Evolutionary conservation across 2,113 vertebrate genomes (phyloP).

Genomic region (Pandion haliaetus): DNA sequence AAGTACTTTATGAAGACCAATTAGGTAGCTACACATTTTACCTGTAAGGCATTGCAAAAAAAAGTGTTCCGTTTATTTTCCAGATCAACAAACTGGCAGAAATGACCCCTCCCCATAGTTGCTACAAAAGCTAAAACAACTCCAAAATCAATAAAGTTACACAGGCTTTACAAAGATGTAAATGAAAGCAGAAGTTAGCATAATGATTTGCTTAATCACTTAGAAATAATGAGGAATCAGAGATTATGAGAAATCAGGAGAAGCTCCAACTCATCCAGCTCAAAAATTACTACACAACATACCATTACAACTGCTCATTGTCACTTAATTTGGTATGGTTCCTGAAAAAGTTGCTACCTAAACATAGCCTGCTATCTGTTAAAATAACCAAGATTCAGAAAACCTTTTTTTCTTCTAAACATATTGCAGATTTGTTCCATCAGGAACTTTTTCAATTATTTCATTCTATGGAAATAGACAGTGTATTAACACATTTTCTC

Average conservation of each 20-base stretch:
- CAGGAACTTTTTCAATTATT: slow-evolving; percentile 13
- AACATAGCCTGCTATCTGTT: not conserved
- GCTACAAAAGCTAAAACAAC: not conserved
- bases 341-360: not conserved
- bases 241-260: not conserved
- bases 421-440: not conserved
- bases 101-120: not conserved
- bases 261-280: not conserved
- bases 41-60: not conserved
- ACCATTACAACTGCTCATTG: not conserved
- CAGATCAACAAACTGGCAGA: not conserved
- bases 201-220: not conserved
- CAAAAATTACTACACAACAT: not conserved
- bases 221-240: not conserved
- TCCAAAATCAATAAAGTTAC: not conserved
- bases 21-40: not conserved
- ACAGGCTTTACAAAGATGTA: not conserved
- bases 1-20: not conserved
- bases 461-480: slow-evolving; percentile 14
- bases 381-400: not conserved
- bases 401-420: not conserved
- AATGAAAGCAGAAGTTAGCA: slow-evolving; percentile 9
- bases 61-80: not conserved
- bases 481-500: slow-evolving; percentile 57
- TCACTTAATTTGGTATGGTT: not conserved